phyloP scores from a whole-genome alignment of 2,888 invertebrate genomes.

The Zele albiditarsus region DNA sequence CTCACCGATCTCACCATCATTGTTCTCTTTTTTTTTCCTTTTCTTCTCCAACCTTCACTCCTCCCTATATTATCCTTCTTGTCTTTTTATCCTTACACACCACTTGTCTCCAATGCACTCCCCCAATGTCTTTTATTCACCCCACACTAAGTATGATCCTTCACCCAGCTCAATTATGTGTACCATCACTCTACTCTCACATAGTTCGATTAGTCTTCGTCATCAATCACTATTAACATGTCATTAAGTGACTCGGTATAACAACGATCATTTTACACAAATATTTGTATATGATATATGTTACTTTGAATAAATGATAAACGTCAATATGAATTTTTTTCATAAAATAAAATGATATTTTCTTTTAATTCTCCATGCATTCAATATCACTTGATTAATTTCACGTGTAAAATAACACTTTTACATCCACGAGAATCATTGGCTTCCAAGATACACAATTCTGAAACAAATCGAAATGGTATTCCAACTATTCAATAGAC shows the following conservation, averaged over 20 bases:
- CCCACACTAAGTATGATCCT: neutral
- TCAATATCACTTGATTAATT: neutral
- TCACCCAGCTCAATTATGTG: neutral
- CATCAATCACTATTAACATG: neutral
- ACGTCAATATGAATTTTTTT: neutral
- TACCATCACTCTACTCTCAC: neutral
- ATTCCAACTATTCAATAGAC: neutral
- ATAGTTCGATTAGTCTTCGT: neutral
- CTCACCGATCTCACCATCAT: constrained; percentile 9
- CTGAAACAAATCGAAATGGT: neutral
- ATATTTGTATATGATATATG: neutral
- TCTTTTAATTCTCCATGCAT: neutral
- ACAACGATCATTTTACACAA: neutral
- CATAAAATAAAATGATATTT: neutral
- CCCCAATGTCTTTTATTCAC: no score
- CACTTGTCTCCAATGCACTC: no score
- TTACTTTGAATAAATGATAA: neutral
- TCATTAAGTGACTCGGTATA: neutral
- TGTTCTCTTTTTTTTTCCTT: neutral
- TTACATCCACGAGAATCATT: neutral
- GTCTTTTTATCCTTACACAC: neutral
- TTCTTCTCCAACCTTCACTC: neutral
- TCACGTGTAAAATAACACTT: neutral
- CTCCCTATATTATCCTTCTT: neutral
- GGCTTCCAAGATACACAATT: neutral